Percentiles rank a stretch among this genome's conserved stretches.
Evolutionary conservation across 2,888 invertebrate genomes (phyloP).

Genomic region (Pseudococcus longispinus): DNA sequence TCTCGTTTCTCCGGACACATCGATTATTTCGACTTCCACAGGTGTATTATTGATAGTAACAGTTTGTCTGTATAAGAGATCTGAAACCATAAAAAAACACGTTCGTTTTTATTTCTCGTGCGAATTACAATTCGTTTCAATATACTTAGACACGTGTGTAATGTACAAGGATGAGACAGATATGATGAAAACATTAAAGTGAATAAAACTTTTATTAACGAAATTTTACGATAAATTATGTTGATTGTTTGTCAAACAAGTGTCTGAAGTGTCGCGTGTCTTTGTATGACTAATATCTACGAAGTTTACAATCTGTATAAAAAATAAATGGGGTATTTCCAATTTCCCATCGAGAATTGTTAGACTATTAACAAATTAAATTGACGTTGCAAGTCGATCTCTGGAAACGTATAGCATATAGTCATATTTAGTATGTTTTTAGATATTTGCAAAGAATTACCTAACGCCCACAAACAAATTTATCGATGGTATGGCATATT

Average conservation of each 20-base stretch:
- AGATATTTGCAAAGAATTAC: no score
- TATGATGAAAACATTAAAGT: not conserved
- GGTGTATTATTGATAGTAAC: conserved; percentile 75
- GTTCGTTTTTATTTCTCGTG: not conserved
- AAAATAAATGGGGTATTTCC: not conserved
- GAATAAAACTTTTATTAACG: not conserved
- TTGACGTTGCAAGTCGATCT: not conserved
- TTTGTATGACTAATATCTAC: not conserved
- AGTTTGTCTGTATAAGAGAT: conserved; percentile 78
- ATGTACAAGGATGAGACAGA: not conserved
- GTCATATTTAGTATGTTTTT: no score
- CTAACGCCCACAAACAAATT: no score
- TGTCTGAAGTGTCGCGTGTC: not conserved
- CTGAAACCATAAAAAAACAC: conserved; percentile 68
- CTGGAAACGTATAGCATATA: no score
- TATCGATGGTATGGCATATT: no score
- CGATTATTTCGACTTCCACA: conserved; percentile 79
- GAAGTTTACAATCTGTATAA: not conserved
- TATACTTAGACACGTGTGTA: not conserved
- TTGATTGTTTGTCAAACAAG: not conserved
- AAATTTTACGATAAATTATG: not conserved
- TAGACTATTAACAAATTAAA: not conserved
- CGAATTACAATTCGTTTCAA: not conserved
- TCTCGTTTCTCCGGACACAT: conserved; percentile 74
- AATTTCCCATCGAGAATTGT: not conserved